Base-by-base conservation (phyloP, 2,797 vertebrate species). In the Chaetophractus vellerosus region DNA sequence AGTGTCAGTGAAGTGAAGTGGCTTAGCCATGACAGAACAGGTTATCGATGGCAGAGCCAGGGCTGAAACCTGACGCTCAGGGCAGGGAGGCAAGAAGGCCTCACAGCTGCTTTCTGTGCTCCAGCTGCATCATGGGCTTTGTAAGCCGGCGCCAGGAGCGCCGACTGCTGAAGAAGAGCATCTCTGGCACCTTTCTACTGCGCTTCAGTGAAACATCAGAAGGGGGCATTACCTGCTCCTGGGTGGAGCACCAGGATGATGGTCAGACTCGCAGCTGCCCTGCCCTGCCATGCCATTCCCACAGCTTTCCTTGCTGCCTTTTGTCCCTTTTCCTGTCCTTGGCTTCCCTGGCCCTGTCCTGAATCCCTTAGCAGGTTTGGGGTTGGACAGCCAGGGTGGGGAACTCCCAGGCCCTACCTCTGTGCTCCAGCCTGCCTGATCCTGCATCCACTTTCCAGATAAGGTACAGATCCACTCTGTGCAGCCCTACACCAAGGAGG, bases 171-270 rank as follows among this genome's bases (percentile, higher is more conserved):
- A 99, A 98, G 98, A 98, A 96, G 71, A 99, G 98, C 90, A 83
- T 97, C 61, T 96, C 98, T 0, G 99, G 99, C 33, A 99, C 99
- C 0, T 99, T 99, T 96, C 98, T 99, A 68, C 97, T 99, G 78
- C 99, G 99, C 38, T 99, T 99, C 98, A 99, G 99, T 23, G 99
- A 99, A 97, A 99, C 99, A 14, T 33, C 98, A 33, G 99, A 99
- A 26, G 99, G 99, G 12, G 99, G 99, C 69, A 99, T 99, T 96
- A 99, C 99, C 74, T 99, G 99, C 97, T 99, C 99, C 24, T 99
- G 99, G 99, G 99, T 99, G 97, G 99, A 99, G 28, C 99, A 98
- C 83, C 98, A 96, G 5, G 55, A 89, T 0, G 98, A 90, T 0
- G 99, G 99, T 99, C 94, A 97, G 94, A 0, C 0, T 9, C 4